Percentiles rank a stretch among this genome's conserved stretches.
These are phyloP conservation scores for Danio jaintianensis DNA, from an alignment of 2,797 vertebrate species.

Conservation along the genomic window DNA sequence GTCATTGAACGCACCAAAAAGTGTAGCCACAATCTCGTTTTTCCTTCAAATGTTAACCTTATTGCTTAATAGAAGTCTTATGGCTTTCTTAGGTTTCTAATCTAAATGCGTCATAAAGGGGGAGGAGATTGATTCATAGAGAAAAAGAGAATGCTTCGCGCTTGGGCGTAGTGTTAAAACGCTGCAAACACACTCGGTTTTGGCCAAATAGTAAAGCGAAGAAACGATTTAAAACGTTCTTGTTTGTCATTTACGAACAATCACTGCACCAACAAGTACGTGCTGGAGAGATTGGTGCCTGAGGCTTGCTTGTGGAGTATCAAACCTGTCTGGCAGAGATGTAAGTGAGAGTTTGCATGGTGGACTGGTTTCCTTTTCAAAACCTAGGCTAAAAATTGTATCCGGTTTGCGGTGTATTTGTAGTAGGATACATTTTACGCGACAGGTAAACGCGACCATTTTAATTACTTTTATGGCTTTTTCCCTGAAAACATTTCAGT, in stretches of 20 bases:
- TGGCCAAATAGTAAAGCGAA: background rate
- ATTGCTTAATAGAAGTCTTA: slow-evolving; percentile 23
- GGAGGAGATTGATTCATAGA: background rate
- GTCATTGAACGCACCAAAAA: background rate
- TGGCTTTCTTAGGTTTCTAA: slow-evolving; percentile 23
- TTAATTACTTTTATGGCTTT: background rate
- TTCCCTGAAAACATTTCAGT: background rate
- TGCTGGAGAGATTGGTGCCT: background rate
- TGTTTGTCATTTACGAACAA: background rate
- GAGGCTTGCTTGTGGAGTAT: background rate
- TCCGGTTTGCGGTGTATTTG: background rate
- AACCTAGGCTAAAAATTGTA: background rate
- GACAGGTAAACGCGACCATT: background rate
- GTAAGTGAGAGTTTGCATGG: slow-evolving; percentile 10
- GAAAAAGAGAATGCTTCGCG: background rate
- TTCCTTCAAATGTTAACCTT: background rate
- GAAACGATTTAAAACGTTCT: background rate
- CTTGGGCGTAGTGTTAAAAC: slow-evolving; percentile 17
- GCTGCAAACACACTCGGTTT: background rate
- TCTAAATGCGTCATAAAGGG: slow-evolving; percentile 16
- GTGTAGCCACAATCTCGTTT: background rate
- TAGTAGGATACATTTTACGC: too few species aligned
- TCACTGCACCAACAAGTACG: background rate
- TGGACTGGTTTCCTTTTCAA: background rate
- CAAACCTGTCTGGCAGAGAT: background rate